Conservation (phyloP, 2,888 invertebrate genomes). For the Plutella xylostella region DNA sequence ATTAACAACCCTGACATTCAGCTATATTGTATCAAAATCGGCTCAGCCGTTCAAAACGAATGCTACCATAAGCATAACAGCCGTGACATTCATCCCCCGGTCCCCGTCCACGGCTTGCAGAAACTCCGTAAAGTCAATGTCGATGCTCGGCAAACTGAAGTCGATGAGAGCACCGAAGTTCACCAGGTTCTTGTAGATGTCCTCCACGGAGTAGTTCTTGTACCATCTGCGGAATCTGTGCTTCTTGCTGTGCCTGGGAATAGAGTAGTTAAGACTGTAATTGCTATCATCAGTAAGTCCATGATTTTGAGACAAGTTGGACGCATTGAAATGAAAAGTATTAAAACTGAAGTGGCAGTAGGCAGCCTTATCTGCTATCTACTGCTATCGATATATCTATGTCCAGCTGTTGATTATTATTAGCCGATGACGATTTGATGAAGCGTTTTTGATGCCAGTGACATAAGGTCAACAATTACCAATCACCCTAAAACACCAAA, state of each 20-base stretch:
- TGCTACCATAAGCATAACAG: slow-evolving; percentile 27
- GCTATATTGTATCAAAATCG: no score
- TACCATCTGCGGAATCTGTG: slow-evolving; percentile 18
- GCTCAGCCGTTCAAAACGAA: no score
- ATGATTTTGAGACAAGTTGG: neutral
- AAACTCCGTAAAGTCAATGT: slow-evolving; percentile 25
- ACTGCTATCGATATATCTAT: neutral
- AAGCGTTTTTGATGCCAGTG: no score
- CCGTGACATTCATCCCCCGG: slow-evolving; percentile 24
- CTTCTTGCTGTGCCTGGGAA: no score
- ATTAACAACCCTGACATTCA: no score
- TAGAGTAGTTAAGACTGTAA: no score
- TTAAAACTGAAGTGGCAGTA: neutral
- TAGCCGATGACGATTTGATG: no score
- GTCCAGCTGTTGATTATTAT: no score
- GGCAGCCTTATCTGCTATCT: neutral
- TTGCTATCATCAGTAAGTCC: neutral
- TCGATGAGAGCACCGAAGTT: slow-evolving; percentile 21
- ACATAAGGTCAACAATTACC: no score
- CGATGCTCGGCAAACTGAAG: slow-evolving; percentile 12
- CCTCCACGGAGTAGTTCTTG: slow-evolving; percentile 13
- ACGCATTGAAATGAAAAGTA: neutral
- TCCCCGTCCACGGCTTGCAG: slow-evolving; percentile 21
- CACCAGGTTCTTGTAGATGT: slow-evolving; percentile 19
- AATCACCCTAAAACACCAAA: no score